These are phyloP conservation scores for Dromococcyx pavoninus DNA, from an alignment of 2,797 vertebrate genomes.

Conservation along the genomic window DNA sequence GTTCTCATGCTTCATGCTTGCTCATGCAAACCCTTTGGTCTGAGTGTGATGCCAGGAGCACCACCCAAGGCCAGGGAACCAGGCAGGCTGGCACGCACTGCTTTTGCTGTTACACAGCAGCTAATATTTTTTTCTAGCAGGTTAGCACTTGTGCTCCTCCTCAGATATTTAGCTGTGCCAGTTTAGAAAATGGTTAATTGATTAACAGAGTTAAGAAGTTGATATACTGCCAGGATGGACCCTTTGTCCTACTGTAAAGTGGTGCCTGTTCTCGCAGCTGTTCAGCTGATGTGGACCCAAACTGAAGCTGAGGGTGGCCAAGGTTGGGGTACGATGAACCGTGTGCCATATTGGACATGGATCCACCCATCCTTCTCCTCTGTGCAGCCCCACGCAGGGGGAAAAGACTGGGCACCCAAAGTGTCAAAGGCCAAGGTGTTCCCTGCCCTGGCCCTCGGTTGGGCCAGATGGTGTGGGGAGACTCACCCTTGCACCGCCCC, in stretches of 20 bases:
- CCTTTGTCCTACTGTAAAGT: background rate
- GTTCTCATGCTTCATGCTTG: background rate
- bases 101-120: background rate
- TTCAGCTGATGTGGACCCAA: fast-evolving
- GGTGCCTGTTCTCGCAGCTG: background rate
- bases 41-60: no score
- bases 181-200: background rate
- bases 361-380: background rate
- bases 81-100: fast-evolving
- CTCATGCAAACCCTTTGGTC: background rate
- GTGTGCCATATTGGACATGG: background rate
- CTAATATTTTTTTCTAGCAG: background rate
- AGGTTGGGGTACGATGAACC: background rate
- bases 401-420: background rate
- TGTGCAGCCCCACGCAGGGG: background rate
- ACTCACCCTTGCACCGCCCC: no score
- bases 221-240: background rate
- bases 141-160: background rate
- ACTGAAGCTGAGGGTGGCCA: fast-evolving
- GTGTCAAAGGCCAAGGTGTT: background rate
- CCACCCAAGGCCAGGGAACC: no score
- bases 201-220: background rate
- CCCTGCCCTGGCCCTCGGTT: background rate
- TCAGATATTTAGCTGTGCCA: background rate
- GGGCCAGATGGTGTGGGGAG: fast-evolving